Evolutionary conservation across 2,888 invertebrate species (phyloP), one percentile per base, ranked within the genome.

Genomic region (Hydriomena furcata): DNA sequence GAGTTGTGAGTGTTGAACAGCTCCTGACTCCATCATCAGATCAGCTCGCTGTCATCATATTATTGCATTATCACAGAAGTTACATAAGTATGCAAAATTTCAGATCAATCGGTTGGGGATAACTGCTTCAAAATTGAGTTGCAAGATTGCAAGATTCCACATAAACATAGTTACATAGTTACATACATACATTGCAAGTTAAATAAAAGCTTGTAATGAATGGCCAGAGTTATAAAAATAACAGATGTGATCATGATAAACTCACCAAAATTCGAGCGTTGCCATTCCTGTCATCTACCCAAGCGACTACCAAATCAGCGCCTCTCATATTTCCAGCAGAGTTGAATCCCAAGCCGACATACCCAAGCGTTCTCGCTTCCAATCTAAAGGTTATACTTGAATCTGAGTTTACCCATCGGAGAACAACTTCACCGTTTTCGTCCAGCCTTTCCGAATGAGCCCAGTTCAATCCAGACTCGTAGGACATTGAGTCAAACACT

Each of bases 271-370:
- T 93, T 84, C 95, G 94, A 66, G 95, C 95, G 85, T 82, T 86
- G 65, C 86, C 88, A 70, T 84, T 88, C 70, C 82, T 82, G 76
- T 95, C 94, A 86, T 96, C 95, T 64, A 97, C 95, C 97, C 97
- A 97, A 52, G 95, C 97, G 76, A 97, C 93, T 63, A 97, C 94
- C 86, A 98, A 93, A 91, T 98, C 97, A 51, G 96, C 94, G 35
- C 95, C 95, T 71, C 93, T 92, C 93, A 95, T 94, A 62, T 93
- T 93, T 57, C 96, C 95, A 73, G 93, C 94, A 46, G 93, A 93
- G 62, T 96, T 96, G 82, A 97, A 95, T 51, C 97, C 98, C 68
- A 97, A 93, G 30, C 96, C 97, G 58, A 97, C 94, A 82, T 96
- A 97, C 63, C 97, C 97, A 69, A 92, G 92, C 54, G 96, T 96